Evolutionary conservation across 2,888 invertebrate species (phyloP), one percentile per base, ranked within the genome.

Genomic region (Argyresthia albistria): DNA sequence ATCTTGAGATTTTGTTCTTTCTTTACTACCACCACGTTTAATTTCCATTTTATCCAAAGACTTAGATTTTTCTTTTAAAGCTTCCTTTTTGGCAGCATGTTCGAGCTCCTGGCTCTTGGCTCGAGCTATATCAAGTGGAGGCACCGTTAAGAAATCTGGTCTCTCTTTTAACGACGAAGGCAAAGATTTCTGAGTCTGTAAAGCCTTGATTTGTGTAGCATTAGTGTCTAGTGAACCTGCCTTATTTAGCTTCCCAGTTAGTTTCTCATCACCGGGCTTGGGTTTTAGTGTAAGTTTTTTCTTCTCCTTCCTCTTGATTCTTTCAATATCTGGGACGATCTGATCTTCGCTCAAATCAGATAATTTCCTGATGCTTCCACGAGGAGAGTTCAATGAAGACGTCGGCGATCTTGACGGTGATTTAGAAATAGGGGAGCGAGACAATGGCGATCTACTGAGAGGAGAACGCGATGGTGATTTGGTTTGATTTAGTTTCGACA

Each of bases 1-100:
- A 67, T 93, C 93, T 70, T 92, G 92, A 0, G 92, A 93, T 66
- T 91, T 92, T 4, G 92, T 90, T 57, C 92, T 88, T 69, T 93
- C 93, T 61, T 90, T 91, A 63, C 90, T 91, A 55, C 76, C 65
- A 12, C 79, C 76, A 59, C 91, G 74, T 69, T 88, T 90, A 1
- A 90, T 68, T 65, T 91, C 91, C 75, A 91, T 84, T 71, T 89
- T 90, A 64, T 93, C 93, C 54, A 93, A 76, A 0, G 92, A 92
- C 62, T 91, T 91, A 0, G 92, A 92, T 58, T 92, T 91, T 68
- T 93, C 93, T 66, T 91, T 92, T 0, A 90, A 87, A 51, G 88
- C 80, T 25, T 25, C 25, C 35, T 76, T 78, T 73, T 76, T 88
- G 50, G 82, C 76, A 10, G 70, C 70, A 66, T 88, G 82, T 60